Base-by-base conservation (phyloP, 2,797 vertebrate genomes). In the Phoeniculus purpureus region DNA sequence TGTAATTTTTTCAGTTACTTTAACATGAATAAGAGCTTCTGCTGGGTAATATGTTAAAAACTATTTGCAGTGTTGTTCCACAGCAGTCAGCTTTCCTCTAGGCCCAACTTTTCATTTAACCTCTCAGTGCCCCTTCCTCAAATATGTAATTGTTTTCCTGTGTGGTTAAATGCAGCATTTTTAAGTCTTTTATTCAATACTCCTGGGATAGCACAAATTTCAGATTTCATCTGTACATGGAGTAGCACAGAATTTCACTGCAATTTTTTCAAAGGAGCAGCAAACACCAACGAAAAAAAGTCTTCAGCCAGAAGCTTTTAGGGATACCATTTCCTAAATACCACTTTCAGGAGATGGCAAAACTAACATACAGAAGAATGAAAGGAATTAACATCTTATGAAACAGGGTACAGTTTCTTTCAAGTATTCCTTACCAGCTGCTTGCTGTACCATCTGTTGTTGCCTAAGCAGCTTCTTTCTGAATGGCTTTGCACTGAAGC, bases 391-490 rank as follows among this genome's bases (percentile, higher is more conserved):
- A 71, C 79, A 47, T 32, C 90, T 92, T 94, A 90, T 31, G 27
- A 93, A 75, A 91, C 84, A 64, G 82, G 77, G 82, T 93, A 93
- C 78, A 81, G 84, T 81, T 96, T 93, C 81, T 96, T 94, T 95
- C 82, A 93, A 87, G 93, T 68, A 75, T 79, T 93, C 93, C 66
- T 93, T 92, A 85, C 96, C 97, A 97, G 97, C 97, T 97, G 97
- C 97, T 96, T 93, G 93, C 72, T 90, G 85, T 95, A 91, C 97
- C 97, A 98, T 98, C 98, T 98, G 97, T 96, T 96, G 96, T 84
- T 85, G 92, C 93, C 96, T 92, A 86, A 97, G 96, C 93, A 94
- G 96, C 91, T 96, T 97, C 96, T 94, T 96, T 74, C 95, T 97
- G 93, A 97, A 96, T 94, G 95, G 96, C 89, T 97, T 91, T 97